A percentile compares a stretch with the other conserved stretches of the same genome.
Evolutionary conservation across 2,888 invertebrate species (phyloP).

Genomic region (Xylota sylvarum): DNA sequence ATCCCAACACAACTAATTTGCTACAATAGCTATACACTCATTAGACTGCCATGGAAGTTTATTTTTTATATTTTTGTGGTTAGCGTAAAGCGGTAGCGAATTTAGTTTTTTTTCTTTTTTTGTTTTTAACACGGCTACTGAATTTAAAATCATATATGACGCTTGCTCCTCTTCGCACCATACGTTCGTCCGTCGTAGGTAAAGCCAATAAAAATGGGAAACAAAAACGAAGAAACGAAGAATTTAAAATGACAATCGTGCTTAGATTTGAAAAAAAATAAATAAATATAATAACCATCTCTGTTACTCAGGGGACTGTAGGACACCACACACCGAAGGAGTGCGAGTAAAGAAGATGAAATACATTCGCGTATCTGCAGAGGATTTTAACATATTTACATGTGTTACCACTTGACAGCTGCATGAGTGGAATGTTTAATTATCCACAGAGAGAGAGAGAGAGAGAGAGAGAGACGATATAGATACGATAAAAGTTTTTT

Average conservation of each 20-base stretch:
- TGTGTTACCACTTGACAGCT: constrained; percentile 76
- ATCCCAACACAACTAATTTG: constrained; percentile 41
- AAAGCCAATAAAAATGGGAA: not conserved
- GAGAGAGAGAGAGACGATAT: constrained; percentile 44
- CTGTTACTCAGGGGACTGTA: not conserved
- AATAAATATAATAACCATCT: not conserved
- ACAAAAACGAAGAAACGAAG: constrained; percentile 35
- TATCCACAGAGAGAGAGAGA: too few species aligned
- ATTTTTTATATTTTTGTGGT: constrained; percentile 30
- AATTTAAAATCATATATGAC: constrained; percentile 25
- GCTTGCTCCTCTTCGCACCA: not conserved
- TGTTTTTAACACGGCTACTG: constrained; percentile 43
- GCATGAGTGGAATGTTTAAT: constrained; percentile 77
- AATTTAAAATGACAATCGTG: constrained; percentile 73
- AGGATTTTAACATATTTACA: constrained; percentile 72
- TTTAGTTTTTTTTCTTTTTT: too few species aligned
- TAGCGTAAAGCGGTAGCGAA: constrained; percentile 41
- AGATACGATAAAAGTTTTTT: constrained; percentile 13
- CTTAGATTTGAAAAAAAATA: constrained; percentile 54
- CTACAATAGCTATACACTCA: constrained; percentile 54
- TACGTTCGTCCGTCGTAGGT: not conserved
- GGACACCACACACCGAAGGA: not conserved
- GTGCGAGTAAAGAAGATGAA: not conserved
- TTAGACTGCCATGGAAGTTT: constrained; percentile 26
- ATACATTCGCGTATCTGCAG: constrained; percentile 66